These are phyloP conservation scores for Meteorus cinctellus DNA, from an alignment of 2,888 invertebrate genomes.

Conservation along the genomic window DNA sequence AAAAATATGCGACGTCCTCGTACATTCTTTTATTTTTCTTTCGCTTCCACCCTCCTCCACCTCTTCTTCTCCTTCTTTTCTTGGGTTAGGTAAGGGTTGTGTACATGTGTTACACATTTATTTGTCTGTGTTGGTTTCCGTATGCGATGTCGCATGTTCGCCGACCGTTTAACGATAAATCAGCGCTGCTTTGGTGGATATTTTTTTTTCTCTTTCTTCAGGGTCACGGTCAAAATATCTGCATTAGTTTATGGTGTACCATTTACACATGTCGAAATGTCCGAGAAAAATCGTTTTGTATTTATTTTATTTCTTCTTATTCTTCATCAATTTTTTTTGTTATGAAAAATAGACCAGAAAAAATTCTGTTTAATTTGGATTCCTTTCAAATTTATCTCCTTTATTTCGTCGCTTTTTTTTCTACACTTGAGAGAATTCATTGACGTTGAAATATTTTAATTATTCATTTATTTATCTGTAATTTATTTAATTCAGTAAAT, in stretches of 20 bases:
- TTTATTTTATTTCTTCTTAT: too few relatives aligned
- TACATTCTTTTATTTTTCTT: slow-evolving; percentile 4
- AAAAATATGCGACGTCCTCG: too few relatives aligned
- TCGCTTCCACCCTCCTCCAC: neutral
- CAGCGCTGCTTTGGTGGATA: slow-evolving; percentile 43
- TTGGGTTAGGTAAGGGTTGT: slow-evolving; percentile 64
- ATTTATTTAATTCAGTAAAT: too few relatives aligned
- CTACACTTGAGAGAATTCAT: too few relatives aligned
- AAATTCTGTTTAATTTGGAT: too few relatives aligned
- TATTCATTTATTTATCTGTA: too few relatives aligned
- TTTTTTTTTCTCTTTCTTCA: neutral
- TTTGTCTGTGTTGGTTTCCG: neutral
- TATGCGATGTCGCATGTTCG: slow-evolving; percentile 41
- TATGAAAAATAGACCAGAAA: neutral
- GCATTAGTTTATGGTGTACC: neutral
- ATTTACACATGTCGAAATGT: neutral
- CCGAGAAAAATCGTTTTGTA: slow-evolving; percentile 28
- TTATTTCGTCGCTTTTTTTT: too few relatives aligned
- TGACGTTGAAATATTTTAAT: too few relatives aligned
- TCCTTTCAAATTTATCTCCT: too few relatives aligned
- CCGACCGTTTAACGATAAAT: slow-evolving; percentile 58
- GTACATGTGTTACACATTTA: slow-evolving; percentile 23
- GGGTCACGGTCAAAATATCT: slow-evolving; percentile 15
- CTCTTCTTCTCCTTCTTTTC: slow-evolving; percentile 19
- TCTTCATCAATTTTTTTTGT: neutral